Percentiles rank a stretch among this genome's conserved stretches.
These are phyloP conservation scores for Lordiphosa fenestrarum DNA, from an alignment of 2,888 invertebrate species.

Conservation along the genomic window DNA sequence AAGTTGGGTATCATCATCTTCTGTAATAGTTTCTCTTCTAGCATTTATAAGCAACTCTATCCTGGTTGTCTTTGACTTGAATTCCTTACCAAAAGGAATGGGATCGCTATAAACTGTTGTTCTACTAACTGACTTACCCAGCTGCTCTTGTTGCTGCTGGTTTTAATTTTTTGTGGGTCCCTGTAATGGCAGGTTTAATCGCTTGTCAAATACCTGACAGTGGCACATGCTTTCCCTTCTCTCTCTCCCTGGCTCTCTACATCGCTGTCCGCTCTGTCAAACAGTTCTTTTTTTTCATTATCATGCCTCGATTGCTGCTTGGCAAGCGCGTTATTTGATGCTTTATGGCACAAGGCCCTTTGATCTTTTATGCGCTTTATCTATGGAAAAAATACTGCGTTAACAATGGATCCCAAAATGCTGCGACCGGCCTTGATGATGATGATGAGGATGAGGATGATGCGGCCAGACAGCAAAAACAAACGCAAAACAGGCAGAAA, in stretches of 20 bases:
- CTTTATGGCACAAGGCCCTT: constrained; percentile 57
- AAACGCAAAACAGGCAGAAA: background rate
- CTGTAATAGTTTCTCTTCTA: too few relatives aligned
- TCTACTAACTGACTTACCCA: too few relatives aligned
- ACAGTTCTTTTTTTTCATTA: constrained; percentile 68
- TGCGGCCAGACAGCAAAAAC: constrained; percentile 26
- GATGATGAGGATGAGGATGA: constrained; percentile 26
- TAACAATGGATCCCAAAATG: constrained; percentile 44
- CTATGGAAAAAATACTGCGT: constrained; percentile 50
- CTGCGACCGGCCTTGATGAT: constrained; percentile 48
- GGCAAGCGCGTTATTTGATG: constrained; percentile 63
- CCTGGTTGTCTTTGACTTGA: too few relatives aligned
- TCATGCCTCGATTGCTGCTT: constrained; percentile 66
- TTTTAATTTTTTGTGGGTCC: background rate
- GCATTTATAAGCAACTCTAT: too few relatives aligned
- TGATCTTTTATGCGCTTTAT: constrained; percentile 69
- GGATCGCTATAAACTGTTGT: too few relatives aligned
- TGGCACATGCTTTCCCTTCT: constrained; percentile 20
- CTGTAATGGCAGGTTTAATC: constrained; percentile 49
- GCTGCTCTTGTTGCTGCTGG: background rate
- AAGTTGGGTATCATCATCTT: too few relatives aligned
- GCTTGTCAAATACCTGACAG: constrained; percentile 64
- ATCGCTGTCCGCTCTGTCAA: constrained; percentile 7
- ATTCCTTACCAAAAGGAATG: too few relatives aligned
- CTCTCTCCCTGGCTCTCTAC: background rate